Evolutionary conservation across 2,113 vertebrate genomes (phyloP).

Genomic region (Enhydra lutris): DNA sequence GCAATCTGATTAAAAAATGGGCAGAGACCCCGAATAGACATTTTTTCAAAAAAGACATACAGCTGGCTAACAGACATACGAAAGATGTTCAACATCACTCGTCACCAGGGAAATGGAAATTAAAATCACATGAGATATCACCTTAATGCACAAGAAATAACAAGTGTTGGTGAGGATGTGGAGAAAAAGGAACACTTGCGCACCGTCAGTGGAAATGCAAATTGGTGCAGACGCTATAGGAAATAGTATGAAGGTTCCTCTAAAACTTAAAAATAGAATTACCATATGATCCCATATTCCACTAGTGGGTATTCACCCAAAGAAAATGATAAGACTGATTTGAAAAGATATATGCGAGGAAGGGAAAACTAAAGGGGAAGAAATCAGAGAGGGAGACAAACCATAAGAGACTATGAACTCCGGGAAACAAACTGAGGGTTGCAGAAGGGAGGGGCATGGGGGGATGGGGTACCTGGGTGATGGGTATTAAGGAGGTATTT

Average conservation of each 20-base stretch:
- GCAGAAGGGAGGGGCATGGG: no score
- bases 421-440: no score
- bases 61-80: no score
- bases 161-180: not conserved
- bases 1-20: no score
- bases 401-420: no score
- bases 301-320: not conserved
- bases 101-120: not conserved
- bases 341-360: not conserved
- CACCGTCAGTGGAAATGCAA: not conserved
- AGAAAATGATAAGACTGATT: not conserved
- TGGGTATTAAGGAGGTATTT: not conserved
- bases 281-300: not conserved
- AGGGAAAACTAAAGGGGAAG: no score
- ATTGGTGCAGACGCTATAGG: not conserved
- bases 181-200: not conserved
- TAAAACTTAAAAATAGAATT: not conserved
- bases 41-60: no score
- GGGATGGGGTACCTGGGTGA: no score
- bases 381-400: no score
- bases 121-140: not conserved
- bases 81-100: not conserved
- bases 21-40: no score
- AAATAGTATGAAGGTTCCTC: not conserved
- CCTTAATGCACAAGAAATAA: not conserved